phyloP scores from a whole-genome alignment of 2,797 vertebrate species.

The Tauraco hartlaubi region DNA sequence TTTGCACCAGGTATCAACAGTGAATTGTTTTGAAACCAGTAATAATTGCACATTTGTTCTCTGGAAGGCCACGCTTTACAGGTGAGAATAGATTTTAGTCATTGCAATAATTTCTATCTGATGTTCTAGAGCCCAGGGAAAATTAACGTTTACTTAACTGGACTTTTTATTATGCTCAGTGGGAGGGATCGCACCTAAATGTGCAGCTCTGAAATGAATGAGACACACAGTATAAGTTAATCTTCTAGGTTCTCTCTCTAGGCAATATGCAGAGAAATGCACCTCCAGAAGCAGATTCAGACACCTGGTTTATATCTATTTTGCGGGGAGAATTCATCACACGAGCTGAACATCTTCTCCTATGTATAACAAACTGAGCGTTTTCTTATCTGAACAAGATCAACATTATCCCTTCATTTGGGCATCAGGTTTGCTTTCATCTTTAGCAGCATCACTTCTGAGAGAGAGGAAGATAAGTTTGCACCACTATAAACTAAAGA shows the following conservation, averaged over 20 bases:
- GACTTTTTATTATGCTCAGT: background rate
- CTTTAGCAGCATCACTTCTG: background rate
- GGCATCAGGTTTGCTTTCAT: background rate
- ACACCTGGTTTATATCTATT: background rate
- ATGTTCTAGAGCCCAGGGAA: background rate
- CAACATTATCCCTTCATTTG: background rate
- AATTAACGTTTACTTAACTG: background rate
- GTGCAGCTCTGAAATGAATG: background rate
- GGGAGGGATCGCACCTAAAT: background rate
- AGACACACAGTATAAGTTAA: background rate
- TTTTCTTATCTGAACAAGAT: background rate
- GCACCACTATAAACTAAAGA: background rate
- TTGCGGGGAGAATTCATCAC: background rate
- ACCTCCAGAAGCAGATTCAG: background rate
- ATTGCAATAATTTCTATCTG: background rate
- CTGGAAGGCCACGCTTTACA: background rate
- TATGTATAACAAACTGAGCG: background rate
- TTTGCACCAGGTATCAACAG: background rate
- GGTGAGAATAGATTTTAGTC: background rate
- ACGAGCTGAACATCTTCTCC: background rate
- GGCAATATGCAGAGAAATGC: background rate
- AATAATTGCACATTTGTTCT: background rate
- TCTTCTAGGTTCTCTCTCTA: background rate
- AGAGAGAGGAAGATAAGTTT: background rate
- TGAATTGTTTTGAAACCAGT: background rate